Conservation (phyloP, 2,113 vertebrate species). For the Piprites chloris region DNA sequence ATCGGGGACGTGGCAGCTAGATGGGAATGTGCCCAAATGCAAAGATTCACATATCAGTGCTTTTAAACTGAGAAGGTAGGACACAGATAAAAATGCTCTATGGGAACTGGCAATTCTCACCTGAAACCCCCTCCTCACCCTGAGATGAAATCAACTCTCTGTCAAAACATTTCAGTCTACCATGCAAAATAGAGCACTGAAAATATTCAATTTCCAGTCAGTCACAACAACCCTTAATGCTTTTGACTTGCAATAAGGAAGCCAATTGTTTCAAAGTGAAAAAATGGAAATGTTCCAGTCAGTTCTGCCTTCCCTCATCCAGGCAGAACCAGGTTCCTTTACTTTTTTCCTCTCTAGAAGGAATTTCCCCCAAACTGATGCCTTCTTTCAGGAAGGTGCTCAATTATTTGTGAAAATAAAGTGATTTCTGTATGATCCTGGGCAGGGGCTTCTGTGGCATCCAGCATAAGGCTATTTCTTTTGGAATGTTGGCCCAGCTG, state of each 20-base stretch:
- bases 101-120: background rate
- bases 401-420: background rate
- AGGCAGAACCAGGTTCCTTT: background rate
- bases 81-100: background rate
- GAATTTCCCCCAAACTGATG: background rate
- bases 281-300: background rate
- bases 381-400: background rate
- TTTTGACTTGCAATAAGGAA: background rate
- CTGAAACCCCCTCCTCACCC: background rate
- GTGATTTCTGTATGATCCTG: background rate
- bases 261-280: background rate
- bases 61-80: background rate
- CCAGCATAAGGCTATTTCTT: background rate
- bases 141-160: background rate
- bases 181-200: background rate
- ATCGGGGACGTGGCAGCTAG: background rate
- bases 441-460: background rate
- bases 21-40: background rate
- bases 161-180: background rate
- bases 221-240: background rate
- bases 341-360: background rate
- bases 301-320: background rate
- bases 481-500: background rate
- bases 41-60: background rate
- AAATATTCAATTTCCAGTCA: background rate